These are phyloP conservation scores for Notodonta dromedarius DNA, from an alignment of 2,888 invertebrate genomes.

Conservation along the genomic window DNA sequence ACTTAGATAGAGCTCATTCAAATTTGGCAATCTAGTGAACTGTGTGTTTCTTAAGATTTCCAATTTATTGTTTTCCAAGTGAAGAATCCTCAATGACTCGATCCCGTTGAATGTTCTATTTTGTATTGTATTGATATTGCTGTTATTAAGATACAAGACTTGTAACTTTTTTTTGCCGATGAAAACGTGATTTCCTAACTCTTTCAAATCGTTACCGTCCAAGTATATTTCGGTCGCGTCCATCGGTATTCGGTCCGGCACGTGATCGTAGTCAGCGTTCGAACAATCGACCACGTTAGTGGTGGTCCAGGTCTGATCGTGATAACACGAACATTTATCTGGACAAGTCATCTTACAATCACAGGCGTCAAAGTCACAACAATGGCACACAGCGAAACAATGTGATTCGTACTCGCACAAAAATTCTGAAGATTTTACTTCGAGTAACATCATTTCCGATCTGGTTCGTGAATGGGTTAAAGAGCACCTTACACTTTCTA, in stretches of 20 bases:
- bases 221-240: slow-evolving; percentile 94
- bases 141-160: slow-evolving; percentile 91
- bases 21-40: slow-evolving; percentile 89
- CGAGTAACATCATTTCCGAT: slow-evolving; percentile 86
- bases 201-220: slow-evolving; percentile 91
- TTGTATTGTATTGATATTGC: slow-evolving; percentile 89
- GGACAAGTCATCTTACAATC: slow-evolving; percentile 97
- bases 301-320: slow-evolving; percentile 93
- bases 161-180: slow-evolving; percentile 93
- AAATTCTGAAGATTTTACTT: slow-evolving; percentile 90
- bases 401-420: slow-evolving; percentile 92
- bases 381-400: slow-evolving; percentile 94
- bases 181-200: slow-evolving; percentile 93
- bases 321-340: slow-evolving; percentile 93
- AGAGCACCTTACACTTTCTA: slow-evolving; percentile 90
- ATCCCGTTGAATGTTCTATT: slow-evolving; percentile 93
- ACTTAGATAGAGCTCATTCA: slow-evolving; percentile 90
- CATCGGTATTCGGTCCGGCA: slow-evolving; percentile 93
- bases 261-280: slow-evolving; percentile 88
- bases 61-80: slow-evolving; percentile 90
- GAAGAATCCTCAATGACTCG: slow-evolving; percentile 88
- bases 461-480: slow-evolving; percentile 87
- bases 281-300: slow-evolving; percentile 93
- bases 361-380: slow-evolving; percentile 95
- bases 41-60: slow-evolving; percentile 90